Percentiles rank a stretch among this genome's conserved stretches.
These are phyloP conservation scores for Agriotes lineatus DNA, from an alignment of 2,888 invertebrate genomes.

Conservation along the genomic window DNA sequence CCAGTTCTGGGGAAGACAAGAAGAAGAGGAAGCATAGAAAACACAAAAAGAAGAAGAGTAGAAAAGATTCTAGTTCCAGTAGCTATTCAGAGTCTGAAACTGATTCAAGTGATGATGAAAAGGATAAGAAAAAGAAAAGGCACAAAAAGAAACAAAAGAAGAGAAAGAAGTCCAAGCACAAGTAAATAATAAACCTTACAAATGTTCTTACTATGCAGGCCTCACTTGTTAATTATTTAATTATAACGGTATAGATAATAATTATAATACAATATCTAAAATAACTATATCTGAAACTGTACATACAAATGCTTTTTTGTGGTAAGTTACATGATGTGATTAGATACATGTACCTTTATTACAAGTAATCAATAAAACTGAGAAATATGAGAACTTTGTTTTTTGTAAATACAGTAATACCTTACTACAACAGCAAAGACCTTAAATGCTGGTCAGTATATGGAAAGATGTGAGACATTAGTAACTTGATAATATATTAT, in stretches of 20 bases:
- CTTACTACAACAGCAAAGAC: too few relatives aligned
- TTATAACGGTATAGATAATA: too few relatives aligned
- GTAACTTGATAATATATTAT: too few relatives aligned
- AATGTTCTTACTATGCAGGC: background rate
- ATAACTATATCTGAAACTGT: constrained; percentile 20
- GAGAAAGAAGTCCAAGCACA: constrained; percentile 78
- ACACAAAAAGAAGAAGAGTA: constrained; percentile 71
- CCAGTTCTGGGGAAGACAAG: constrained; percentile 61
- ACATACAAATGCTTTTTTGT: constrained; percentile 2
- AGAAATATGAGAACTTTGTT: background rate
- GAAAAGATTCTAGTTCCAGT: constrained; percentile 73
- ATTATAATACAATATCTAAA: background rate
- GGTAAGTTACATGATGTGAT: constrained; percentile 5
- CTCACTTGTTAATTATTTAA: constrained; percentile 15
- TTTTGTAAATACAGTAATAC: too few relatives aligned
- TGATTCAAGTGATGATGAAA: constrained; percentile 75
- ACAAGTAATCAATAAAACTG: background rate
- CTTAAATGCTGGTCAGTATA: too few relatives aligned
- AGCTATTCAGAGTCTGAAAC: constrained; percentile 74
- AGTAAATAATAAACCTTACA: constrained; percentile 58
- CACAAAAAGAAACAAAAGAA: constrained; percentile 80
- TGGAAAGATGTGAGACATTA: too few relatives aligned
- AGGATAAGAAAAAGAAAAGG: constrained; percentile 77
- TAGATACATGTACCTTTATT: constrained; percentile 17
- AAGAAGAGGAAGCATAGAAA: constrained; percentile 62